Evolutionary conservation across 1,140 invertebrate genomes (phyloP), one percentile per base, ranked within the genome.

Genomic region (Megalonaias nervosa): DNA sequence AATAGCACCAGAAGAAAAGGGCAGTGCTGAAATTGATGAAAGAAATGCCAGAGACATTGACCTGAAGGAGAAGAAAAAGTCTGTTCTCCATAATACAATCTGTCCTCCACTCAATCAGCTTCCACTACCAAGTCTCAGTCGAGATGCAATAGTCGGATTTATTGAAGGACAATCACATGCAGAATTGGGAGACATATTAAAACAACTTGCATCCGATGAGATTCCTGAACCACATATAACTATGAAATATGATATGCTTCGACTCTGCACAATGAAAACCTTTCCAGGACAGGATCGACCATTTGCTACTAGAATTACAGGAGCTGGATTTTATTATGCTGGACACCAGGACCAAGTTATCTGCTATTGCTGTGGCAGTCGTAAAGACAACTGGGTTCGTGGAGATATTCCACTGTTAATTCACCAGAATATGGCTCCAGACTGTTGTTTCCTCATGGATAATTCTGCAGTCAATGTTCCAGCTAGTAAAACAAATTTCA

Each of bases 311-410:
- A 70, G 48, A 70, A n/a, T 75, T 26, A 67, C 74, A 14, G 16
- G 69, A 69, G 74, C 74, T 48, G 74, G 74, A 15, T 75, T 75
- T 60, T 75, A 69, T 48, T 76, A 70, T 48, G 74, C 74, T 0
- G 58, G 48, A 55, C 56, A n/a, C 19, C 60, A 26, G 9, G 74
- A 76, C 19, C 67, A 76, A n/a, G 74, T 76, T 0, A 58, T 76
- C 4, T 76, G 74, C 19, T 76, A 74, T 74, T 74, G 74, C 38
- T 76, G 74, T 48, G 74, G 58, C 13, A 14, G 48, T 15, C 57
- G 74, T 38, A 70, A 21, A 55, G 55, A 55, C 11, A 70, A 69
- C 19, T 76, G 74, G 74, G 17, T 58, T 1, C 60, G 57, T 56
- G 9, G 14, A 26, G 74, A 76, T 17, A 62, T 55, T 55, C 67